phyloP scores from a whole-genome alignment of 2,113 vertebrate genomes.

The Manacus vitellinus region DNA sequence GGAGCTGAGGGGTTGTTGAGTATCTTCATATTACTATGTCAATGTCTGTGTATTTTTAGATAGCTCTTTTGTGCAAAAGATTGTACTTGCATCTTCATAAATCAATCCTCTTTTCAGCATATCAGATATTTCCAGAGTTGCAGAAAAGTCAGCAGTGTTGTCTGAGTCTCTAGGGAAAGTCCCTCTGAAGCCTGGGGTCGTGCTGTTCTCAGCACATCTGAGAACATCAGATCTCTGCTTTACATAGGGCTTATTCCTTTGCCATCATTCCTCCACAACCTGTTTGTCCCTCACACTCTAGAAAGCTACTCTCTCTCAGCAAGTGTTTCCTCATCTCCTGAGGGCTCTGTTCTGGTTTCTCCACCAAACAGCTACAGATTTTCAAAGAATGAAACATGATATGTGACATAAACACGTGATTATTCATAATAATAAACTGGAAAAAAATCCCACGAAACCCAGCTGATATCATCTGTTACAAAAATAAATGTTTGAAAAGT shows the following conservation, averaged over 20 bases:
- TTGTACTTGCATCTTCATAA: neutral
- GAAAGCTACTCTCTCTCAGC: neutral
- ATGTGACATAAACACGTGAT: neutral
- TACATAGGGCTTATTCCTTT: neutral
- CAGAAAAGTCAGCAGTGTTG: neutral
- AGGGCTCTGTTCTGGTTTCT: neutral
- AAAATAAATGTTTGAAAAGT: neutral
- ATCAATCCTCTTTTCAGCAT: neutral
- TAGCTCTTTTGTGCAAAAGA: neutral
- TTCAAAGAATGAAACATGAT: neutral
- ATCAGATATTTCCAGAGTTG: neutral
- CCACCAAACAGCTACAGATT: neutral
- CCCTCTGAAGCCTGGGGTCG: neutral
- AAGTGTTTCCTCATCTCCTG: neutral
- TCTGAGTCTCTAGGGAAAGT: neutral
- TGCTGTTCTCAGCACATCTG: neutral
- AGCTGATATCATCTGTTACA: neutral
- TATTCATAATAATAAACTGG: neutral
- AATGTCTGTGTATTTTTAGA: neutral
- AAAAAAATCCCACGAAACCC: neutral
- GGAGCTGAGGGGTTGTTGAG: neutral
- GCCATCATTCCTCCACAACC: neutral
- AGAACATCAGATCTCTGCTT: neutral
- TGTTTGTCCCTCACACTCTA: neutral
- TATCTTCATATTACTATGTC: neutral